Evolutionary conservation across 2,113 vertebrate genomes (phyloP).

Genomic region (Ailuropoda melanoleuca): DNA sequence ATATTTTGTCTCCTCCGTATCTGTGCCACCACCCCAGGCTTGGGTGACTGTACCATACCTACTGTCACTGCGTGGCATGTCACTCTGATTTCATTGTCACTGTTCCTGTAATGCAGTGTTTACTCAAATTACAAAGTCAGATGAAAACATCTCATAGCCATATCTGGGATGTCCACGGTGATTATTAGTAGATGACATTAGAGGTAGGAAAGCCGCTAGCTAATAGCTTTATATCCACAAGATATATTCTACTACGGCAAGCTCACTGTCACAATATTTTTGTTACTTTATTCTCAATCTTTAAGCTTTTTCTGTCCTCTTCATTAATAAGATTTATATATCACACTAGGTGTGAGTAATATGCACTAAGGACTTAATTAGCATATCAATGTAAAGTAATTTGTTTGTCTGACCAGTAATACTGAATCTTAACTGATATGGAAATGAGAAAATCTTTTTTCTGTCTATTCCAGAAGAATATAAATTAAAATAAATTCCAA

Average conservation of each 20-base stretch:
- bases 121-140: not conserved
- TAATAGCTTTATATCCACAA: not conserved
- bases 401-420: constrained; percentile 59
- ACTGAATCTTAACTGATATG: constrained; percentile 39
- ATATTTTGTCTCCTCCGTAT: not conserved
- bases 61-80: not conserved
- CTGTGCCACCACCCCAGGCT: not conserved
- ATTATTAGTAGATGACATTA: not conserved
- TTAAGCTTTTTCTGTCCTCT: constrained; percentile 50
- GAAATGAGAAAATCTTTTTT: constrained; percentile 36
- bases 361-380: constrained; percentile 56
- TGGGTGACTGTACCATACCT: rapidly evolving
- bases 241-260: not conserved
- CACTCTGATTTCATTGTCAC: not conserved
- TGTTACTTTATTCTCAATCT: not conserved
- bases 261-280: constrained; percentile 30
- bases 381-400: constrained; percentile 59
- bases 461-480: constrained; percentile 36
- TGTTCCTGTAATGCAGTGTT: not conserved
- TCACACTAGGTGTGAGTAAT: constrained; percentile 45
- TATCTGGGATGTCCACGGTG: not conserved
- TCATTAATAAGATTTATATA: constrained; percentile 61
- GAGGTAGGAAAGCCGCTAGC: not conserved
- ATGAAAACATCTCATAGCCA: not conserved
- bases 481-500: constrained; percentile 56